Percentiles rank a stretch among this genome's conserved stretches.
Conservation (phyloP, 2,113 vertebrate genomes). For the Colossoma macropomum region DNA sequence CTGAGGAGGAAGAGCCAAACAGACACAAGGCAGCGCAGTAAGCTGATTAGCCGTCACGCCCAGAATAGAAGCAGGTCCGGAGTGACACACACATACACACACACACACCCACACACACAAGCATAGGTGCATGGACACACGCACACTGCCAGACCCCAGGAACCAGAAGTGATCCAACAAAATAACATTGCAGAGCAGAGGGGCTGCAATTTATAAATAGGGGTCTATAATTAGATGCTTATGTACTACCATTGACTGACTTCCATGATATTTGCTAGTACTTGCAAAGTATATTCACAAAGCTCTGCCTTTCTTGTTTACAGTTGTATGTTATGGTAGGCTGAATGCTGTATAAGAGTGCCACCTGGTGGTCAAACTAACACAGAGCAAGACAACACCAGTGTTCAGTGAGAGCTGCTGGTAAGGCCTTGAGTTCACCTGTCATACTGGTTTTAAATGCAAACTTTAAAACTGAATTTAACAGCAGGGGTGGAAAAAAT, state of each 20-base stretch:
- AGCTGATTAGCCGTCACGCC: conserved; percentile 50
- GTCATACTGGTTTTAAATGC: too few relatives aligned
- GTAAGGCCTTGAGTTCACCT: too few relatives aligned
- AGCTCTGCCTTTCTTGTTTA: background rate
- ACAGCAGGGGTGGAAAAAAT: too few relatives aligned
- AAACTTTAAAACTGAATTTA: too few relatives aligned
- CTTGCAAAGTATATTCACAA: background rate
- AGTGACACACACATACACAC: conserved; percentile 4
- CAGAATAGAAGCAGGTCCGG: conserved; percentile 48
- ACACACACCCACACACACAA: conserved; percentile 13
- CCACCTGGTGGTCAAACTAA: conserved; percentile 35
- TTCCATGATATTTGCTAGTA: background rate
- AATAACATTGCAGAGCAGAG: background rate
- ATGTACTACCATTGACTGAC: background rate
- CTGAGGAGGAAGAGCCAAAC: conserved; percentile 35
- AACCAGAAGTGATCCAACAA: background rate
- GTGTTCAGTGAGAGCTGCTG: background rate
- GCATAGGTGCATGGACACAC: background rate
- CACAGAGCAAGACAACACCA: background rate
- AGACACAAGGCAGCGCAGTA: conserved; percentile 42
- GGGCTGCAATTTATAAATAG: background rate
- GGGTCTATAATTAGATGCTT: background rate
- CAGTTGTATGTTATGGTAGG: background rate
- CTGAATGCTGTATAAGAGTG: conserved; percentile 3
- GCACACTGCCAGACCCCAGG: background rate